Evolutionary conservation across 1,140 invertebrate species (phyloP), one percentile per base, ranked within the genome.

Genomic region (Hesperophylax magnus): DNA sequence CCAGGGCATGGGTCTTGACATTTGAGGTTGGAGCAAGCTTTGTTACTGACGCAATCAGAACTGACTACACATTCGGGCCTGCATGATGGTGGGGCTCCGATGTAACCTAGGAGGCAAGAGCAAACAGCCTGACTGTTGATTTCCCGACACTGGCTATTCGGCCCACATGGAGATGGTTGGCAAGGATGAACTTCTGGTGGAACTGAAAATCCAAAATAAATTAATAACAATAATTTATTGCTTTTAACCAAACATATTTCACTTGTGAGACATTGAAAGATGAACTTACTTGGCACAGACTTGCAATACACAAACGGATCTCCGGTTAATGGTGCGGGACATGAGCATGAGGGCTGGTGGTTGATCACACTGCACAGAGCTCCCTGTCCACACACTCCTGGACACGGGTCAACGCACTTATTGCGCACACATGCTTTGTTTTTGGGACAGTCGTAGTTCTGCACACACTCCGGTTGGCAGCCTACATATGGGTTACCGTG

Each of bases 71-170:
- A 94, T 86, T 94, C 93, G 3, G 93, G 93, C 85, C 93, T 90
- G 86, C 94, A 96, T 2, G 93, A 93, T 75, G 94, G 95, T 17
- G 95, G 95, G 88, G 94, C 94, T 78, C 96, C 95, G 80, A 94
- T 92, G 85, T 94, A 95, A 60, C 94, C 93, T 2, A 91, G 85
- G 34, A 95, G 86, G 86, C 96, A 97, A 18, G 92, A 91, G 86
- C 96, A 97, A 22, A 93, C 90, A 39, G 93, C 93, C 80, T 92
- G 92, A 27, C 92, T 92, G 84, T 93, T 92, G 60, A 92, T 90
- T 85, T 94, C 93, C 80, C 92, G 90, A 86, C 95, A 97, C 65
- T 93, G 91, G 79, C 91, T 91, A 84, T 93, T 93, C 17, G 92
- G 90, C 71, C 93, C 93, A 86, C 93, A 94, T 15, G 92, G 92